Percentiles rank a stretch among this genome's conserved stretches.
These are phyloP conservation scores for Porites australiensis DNA, from an alignment of 64 coral and sea anemone genomes.

Conservation along the genomic window DNA sequence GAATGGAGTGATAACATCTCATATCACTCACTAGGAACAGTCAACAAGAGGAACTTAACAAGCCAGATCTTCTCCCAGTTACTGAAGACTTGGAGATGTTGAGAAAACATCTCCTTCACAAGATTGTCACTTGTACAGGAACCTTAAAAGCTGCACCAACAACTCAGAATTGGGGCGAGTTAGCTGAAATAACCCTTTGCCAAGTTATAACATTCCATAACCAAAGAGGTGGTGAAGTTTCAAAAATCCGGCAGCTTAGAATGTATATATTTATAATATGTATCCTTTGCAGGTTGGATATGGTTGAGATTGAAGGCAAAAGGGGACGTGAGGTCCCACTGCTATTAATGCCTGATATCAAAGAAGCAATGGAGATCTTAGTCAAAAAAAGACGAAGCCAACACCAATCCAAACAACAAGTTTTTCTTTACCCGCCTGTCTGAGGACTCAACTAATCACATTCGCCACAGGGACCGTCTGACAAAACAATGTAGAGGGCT, in stretches of 20 bases:
- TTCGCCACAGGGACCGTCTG: constrained; percentile 41
- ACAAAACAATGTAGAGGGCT: not conserved
- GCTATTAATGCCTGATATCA: constrained; percentile 20
- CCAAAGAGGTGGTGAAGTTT: constrained; percentile 44
- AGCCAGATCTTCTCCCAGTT: not conserved
- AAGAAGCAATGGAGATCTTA: constrained; percentile 4
- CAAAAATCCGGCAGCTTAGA: constrained; percentile 1
- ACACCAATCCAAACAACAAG: constrained; percentile 1
- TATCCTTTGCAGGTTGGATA: constrained; percentile 38
- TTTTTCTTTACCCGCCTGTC: constrained; percentile 39
- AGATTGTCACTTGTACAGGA: constrained; percentile 4
- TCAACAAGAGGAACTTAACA: not conserved
- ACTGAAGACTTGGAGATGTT: not conserved
- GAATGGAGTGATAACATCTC: no score
- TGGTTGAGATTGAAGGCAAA: constrained; percentile 66
- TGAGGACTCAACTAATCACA: not conserved
- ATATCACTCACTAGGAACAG: no score
- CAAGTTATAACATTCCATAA: constrained; percentile 56
- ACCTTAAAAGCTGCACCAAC: not conserved
- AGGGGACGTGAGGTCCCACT: constrained; percentile 30
- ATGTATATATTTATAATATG: not conserved
- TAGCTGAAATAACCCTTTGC: constrained; percentile 40
- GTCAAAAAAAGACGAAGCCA: not conserved
- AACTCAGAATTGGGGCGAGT: not conserved
- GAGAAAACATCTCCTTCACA: constrained; percentile 4